phyloP scores from a whole-genome alignment of 2,888 invertebrate species.

The Phengaris arion region DNA sequence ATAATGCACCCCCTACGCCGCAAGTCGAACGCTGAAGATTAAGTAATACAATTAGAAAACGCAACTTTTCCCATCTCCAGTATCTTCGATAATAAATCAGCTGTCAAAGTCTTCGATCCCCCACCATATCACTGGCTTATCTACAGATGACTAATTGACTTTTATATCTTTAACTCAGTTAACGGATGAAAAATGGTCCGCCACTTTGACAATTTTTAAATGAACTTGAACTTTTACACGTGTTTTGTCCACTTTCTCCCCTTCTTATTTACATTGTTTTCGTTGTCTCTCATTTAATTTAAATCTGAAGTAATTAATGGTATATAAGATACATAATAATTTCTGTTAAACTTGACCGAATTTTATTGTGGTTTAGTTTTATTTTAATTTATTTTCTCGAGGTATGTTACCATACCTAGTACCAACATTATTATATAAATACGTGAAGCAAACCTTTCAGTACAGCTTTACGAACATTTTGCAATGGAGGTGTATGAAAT shows the following conservation, averaged over 20 bases:
- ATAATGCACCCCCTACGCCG: neutral
- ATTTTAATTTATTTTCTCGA: no score
- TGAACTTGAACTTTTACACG: neutral
- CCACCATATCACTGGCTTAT: slow-evolving; percentile 26
- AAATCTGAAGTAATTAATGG: no score
- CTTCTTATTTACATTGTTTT: no score
- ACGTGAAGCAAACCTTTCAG: no score
- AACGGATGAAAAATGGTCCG: neutral
- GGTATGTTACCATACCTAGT: no score
- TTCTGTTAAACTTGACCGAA: no score
- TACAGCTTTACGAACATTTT: no score
- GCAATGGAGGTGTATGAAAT: no score
- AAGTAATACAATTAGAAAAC: slow-evolving; percentile 15
- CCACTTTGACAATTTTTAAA: neutral
- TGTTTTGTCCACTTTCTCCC: neutral
- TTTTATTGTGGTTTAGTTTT: no score
- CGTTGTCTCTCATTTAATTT: no score
- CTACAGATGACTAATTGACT: slow-evolving; percentile 30
- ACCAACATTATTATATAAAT: no score
- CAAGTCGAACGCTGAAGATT: neutral
- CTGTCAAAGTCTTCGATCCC: slow-evolving; percentile 30
- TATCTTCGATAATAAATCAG: slow-evolving; percentile 34
- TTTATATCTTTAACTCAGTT: slow-evolving; percentile 21
- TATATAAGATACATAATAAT: no score
- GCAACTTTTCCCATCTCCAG: neutral